A percentile compares a stretch with the other conserved stretches of the same genome.
phyloP scores from a whole-genome alignment of 2,888 invertebrate genomes.

The Urechis unicinctus region DNA sequence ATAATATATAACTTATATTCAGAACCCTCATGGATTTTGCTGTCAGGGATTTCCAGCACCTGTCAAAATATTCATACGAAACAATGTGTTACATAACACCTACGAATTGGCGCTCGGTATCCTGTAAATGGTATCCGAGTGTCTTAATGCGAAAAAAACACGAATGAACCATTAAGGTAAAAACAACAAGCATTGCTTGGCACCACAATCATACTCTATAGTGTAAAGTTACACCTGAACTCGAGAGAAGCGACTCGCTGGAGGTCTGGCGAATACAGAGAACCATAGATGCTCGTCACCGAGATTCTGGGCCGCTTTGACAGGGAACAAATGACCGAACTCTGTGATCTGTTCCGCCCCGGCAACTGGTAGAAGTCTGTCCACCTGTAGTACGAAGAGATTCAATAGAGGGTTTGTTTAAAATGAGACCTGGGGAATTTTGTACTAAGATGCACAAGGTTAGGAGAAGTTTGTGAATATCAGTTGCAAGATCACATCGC shows the following conservation, averaged over 20 bases:
- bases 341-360: conserved; percentile 51
- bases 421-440: background rate
- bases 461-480: no score
- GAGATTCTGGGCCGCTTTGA: conserved; percentile 48
- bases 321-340: conserved; percentile 52
- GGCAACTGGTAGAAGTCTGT: conserved; percentile 53
- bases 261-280: conserved; percentile 54
- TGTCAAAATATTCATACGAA: no score
- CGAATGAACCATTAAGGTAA: no score
- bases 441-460: no score
- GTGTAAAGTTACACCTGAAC: conserved; percentile 11
- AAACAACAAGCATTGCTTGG: no score
- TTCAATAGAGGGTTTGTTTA: background rate
- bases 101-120: no score
- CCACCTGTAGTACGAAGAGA: conserved; percentile 42
- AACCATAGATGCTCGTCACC: conserved; percentile 56
- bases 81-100: no score
- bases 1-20: no score
- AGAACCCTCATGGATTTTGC: no score
- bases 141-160: background rate
- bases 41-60: no score
- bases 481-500: background rate
- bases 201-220: no score
- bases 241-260: conserved; percentile 52
- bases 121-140: background rate